Conservation (phyloP, 2,888 invertebrate genomes). For the Cantharis rufa region DNA sequence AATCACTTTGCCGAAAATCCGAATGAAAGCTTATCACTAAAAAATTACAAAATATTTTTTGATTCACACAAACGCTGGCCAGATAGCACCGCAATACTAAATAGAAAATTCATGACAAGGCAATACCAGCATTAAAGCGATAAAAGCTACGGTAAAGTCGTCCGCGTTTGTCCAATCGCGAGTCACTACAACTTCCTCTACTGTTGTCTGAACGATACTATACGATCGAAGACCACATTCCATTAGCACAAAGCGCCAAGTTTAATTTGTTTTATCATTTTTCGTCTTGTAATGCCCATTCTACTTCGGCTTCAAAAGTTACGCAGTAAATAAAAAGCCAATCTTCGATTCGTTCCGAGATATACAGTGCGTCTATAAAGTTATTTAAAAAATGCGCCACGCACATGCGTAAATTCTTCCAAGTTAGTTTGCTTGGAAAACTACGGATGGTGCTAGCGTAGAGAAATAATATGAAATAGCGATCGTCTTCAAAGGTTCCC, state of each 20-base stretch:
- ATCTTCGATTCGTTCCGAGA: background rate
- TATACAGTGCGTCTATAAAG: background rate
- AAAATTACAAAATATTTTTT: background rate
- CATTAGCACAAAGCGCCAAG: slow-evolving; percentile 7
- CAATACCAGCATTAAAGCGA: slow-evolving; percentile 1
- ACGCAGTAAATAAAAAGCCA: background rate
- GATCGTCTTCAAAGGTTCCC: background rate
- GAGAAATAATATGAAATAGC: background rate
- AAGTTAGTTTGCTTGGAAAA: background rate
- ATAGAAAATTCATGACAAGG: slow-evolving; percentile 8
- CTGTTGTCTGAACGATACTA: background rate
- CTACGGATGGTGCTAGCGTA: background rate
- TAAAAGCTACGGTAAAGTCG: slow-evolving; percentile 9
- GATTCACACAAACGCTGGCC: slow-evolving; percentile 6
- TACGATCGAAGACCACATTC: slow-evolving; percentile 16
- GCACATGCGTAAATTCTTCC: background rate
- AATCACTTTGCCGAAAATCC: background rate
- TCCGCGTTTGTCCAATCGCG: slow-evolving; percentile 10
- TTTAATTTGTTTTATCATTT: slow-evolving; percentile 12
- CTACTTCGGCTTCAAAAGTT: background rate
- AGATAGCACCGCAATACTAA: slow-evolving; percentile 15
- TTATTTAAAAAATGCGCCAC: background rate
- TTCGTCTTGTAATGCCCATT: background rate
- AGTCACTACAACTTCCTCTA: slow-evolving; percentile 14
- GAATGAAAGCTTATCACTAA: slow-evolving; percentile 2